Conservation (phyloP, 2,113 vertebrate genomes). For the Stigmatopora argus region DNA sequence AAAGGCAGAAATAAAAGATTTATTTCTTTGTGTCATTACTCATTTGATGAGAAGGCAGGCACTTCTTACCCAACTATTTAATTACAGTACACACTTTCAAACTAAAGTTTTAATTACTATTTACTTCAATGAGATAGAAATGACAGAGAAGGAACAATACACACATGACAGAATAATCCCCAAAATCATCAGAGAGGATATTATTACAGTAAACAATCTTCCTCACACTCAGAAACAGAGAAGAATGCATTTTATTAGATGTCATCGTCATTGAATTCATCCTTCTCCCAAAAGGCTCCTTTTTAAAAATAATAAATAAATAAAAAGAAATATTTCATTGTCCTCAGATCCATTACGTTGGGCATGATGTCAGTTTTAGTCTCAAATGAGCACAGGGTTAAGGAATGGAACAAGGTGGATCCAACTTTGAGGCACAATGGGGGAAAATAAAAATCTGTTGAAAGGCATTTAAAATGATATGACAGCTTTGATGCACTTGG, state of each 20-base stretch:
- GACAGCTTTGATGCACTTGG: conserved; percentile 60
- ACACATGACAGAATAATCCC: neutral
- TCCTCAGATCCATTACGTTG: conserved; percentile 51
- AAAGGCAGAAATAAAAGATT: no score
- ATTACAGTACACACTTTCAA: neutral
- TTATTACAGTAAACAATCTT: neutral
- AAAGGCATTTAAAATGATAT: conserved; percentile 60
- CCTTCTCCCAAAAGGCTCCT: conserved; percentile 19
- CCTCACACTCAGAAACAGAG: conserved; percentile 8
- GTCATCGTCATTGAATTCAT: conserved; percentile 31
- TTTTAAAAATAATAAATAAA: neutral
- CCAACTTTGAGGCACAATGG: conserved; percentile 18
- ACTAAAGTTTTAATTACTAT: neutral
- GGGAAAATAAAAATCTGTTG: conserved; percentile 44
- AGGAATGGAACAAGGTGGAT: conserved; percentile 2
- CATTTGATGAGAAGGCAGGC: neutral
- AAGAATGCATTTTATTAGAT: conserved; percentile 45
- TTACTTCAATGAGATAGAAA: neutral
- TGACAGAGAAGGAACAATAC: neutral
- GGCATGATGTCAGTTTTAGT: conserved; percentile 49
- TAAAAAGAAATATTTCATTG: conserved; percentile 43
- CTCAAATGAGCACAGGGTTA: conserved; percentile 36
- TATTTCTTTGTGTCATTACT: neutral
- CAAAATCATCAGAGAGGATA: neutral
- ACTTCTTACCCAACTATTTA: neutral